Percentiles rank a stretch among this genome's conserved stretches.
Conservation (phyloP, 1,140 invertebrate genomes). For the Danaus plexippus region DNA sequence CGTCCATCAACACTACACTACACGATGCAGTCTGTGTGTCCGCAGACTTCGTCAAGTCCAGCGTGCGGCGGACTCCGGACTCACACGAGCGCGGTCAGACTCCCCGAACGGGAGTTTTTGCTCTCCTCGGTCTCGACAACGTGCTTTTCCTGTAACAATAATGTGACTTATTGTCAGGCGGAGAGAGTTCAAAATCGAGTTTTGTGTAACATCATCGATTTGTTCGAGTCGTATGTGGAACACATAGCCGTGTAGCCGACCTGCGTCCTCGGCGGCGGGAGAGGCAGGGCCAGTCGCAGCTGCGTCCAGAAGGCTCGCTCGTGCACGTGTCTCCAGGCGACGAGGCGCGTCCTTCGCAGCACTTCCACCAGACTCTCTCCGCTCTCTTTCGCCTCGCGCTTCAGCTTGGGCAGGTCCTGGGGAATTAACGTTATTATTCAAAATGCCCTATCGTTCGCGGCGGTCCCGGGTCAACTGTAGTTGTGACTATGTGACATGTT, state of each 20-base stretch:
- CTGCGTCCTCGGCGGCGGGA: constrained; percentile 32
- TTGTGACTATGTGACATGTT: too few relatives aligned
- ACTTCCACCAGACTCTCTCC: constrained; percentile 49
- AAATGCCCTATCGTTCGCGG: too few relatives aligned
- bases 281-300: constrained; percentile 58
- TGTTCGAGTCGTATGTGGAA: too few relatives aligned
- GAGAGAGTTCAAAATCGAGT: too few relatives aligned
- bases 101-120: constrained; percentile 50
- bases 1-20: constrained; percentile 26
- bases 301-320: constrained; percentile 65
- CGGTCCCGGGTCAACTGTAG: too few relatives aligned
- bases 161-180: neutral
- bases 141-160: constrained; percentile 34
- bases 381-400: constrained; percentile 58
- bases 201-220: too few relatives aligned
- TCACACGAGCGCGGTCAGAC: constrained; percentile 61
- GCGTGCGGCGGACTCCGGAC: constrained; percentile 1
- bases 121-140: constrained; percentile 34
- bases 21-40: constrained; percentile 24
- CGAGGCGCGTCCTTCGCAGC: constrained; percentile 50
- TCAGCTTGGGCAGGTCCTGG: constrained; percentile 62
- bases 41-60: constrained; percentile 12
- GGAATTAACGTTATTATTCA: neutral
- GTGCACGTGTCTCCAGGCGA: constrained; percentile 61
- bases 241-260: too few relatives aligned